Conservation (phyloP, 2,113 vertebrate genomes). For the Hemibagrus wyckioides region DNA sequence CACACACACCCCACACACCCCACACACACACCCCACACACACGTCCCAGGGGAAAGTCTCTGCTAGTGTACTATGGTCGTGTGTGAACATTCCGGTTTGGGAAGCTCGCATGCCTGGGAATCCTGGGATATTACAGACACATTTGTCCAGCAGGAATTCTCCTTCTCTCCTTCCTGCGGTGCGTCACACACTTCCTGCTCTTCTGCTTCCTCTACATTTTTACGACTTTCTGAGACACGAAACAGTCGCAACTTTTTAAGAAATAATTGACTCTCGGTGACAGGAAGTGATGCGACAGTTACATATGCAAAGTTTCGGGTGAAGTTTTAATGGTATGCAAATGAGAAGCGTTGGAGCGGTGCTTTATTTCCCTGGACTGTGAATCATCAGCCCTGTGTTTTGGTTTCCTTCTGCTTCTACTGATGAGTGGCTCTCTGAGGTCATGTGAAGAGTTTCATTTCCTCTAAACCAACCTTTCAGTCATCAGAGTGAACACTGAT, state of each 20-base stretch:
- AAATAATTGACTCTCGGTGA: background rate
- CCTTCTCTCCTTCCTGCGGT: background rate
- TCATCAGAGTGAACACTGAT: no score
- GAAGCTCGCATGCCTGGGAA: constrained; percentile 1
- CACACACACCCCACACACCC: background rate
- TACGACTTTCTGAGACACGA: no score
- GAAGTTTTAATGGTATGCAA: background rate
- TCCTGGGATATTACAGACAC: background rate
- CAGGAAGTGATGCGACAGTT: background rate
- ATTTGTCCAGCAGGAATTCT: background rate
- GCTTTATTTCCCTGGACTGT: background rate
- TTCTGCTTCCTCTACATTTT: background rate
- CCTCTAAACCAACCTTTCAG: background rate
- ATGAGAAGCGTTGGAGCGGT: background rate
- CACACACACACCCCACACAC: constrained; percentile 17
- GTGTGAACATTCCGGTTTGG: background rate
- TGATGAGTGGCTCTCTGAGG: background rate
- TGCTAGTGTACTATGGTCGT: constrained; percentile 36
- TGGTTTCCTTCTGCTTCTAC: background rate
- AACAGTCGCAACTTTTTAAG: background rate
- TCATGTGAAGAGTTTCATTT: background rate
- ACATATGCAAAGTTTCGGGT: background rate
- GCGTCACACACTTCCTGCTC: background rate
- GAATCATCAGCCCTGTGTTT: background rate
- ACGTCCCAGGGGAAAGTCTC: background rate